Evolutionary conservation across 2,113 vertebrate genomes (phyloP).

Genomic region (Myotis brandtii): DNA sequence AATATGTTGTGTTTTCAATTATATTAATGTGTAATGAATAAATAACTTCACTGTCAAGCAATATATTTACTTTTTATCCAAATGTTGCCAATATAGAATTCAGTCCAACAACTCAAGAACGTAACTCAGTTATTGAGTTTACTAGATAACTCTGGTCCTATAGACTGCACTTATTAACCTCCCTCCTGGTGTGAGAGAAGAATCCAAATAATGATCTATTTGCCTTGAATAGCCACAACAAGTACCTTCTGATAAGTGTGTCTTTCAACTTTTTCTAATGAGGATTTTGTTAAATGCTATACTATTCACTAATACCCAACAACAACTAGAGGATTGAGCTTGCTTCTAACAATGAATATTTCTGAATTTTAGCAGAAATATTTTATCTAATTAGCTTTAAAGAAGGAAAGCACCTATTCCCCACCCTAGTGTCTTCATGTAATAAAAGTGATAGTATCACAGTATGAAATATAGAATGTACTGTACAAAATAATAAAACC

Average conservation of each 20-base stretch:
- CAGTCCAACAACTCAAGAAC: neutral
- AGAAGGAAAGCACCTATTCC: neutral
- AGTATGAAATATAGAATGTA: neutral
- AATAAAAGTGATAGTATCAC: conserved; percentile 10
- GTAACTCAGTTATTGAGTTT: conserved; percentile 16
- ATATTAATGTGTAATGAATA: neutral
- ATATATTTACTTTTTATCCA: conserved; percentile 42
- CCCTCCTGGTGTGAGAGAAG: neutral
- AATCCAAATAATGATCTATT: neutral
- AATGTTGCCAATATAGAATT: neutral
- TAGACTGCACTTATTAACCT: neutral
- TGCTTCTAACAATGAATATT: neutral
- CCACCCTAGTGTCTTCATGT: neutral
- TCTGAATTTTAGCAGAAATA: conserved; percentile 48
- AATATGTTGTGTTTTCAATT: neutral
- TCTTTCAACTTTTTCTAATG: neutral
- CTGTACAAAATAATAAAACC: neutral
- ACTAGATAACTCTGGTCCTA: neutral
- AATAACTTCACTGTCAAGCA: neutral
- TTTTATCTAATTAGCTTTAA: neutral
- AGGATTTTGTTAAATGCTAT: neutral
- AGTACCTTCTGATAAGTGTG: neutral
- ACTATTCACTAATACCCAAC: neutral
- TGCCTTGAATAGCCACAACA: neutral
- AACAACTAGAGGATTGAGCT: neutral